Base-by-base conservation (phyloP, 2,888 invertebrate species). In the Metallyticus violacea region DNA sequence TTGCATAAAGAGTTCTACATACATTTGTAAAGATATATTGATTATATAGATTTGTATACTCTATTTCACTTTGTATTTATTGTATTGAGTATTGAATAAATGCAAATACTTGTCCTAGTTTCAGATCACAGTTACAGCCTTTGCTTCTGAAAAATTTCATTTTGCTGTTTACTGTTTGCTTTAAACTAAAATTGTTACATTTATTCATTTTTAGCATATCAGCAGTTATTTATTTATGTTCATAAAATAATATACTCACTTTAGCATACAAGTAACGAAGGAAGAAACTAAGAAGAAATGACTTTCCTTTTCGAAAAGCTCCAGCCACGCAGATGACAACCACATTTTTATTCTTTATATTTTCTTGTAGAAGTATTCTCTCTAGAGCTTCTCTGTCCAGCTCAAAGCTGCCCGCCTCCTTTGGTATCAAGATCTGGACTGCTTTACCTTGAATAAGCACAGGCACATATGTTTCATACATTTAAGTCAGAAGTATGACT, bases 231-330 rank as follows among this genome's bases (percentile, higher is more conserved):
- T 22, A 62, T 62, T 62, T 6, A 15, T 3, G 15, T 9, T 62
- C 15, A 62, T 22, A 62, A 62, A 62, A 9, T 15, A 0, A 15
- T 0, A 9, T 15, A 81, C 83, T 87, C 80, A 88, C 86, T 28
- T 85, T 76, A 30, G 77, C 62, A 40, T 81, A 77, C 83, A 87
- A 77, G 78, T 83, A 88, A 25, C 85, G 78, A 85, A 85, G 92
- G 86, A 94, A 94, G 90, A 94, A 94, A 90, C 94, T 94, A 28
- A 94, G 91, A 78, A 94, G 91, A 89, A 94, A 95, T 7, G 94
- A 94, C 90, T 94, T 94, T 85, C 94, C 94, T 90, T 94, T 94
- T 28, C 94, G 91, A 89, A 94, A 94, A 9, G 94, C 94, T 76
- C 94, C 94, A 26, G 94, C 94, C 62, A 94, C 94, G 4, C 94